A percentile compares a stretch with the other conserved stretches of the same genome.
These are phyloP conservation scores for Protomyctophum bolini DNA, from an alignment of 2,113 vertebrate genomes.

Conservation along the genomic window DNA sequence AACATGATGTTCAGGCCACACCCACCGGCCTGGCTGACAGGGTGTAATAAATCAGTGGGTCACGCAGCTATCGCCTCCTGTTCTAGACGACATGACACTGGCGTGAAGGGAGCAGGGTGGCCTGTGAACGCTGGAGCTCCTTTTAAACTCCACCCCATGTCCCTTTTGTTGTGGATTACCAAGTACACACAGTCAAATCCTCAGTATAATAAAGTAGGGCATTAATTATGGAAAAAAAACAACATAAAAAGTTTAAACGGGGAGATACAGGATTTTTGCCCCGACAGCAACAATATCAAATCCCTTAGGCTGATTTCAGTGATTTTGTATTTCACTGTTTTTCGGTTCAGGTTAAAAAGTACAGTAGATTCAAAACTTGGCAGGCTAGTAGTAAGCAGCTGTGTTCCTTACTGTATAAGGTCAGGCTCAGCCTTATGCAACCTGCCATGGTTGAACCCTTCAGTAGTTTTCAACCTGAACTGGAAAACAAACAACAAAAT, in stretches of 20 bases:
- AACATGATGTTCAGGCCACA: slow-evolving; percentile 30
- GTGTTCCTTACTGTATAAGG: too few species aligned
- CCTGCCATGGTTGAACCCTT: background rate
- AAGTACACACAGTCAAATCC: background rate
- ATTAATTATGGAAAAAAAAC: too few species aligned
- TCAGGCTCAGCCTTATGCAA: background rate
- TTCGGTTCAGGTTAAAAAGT: too few species aligned
- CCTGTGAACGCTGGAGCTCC: slow-evolving; percentile 52
- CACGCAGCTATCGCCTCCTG: slow-evolving; percentile 51
- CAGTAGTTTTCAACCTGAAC: too few species aligned
- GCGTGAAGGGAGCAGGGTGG: slow-evolving; percentile 59
- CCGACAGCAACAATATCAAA: too few species aligned
- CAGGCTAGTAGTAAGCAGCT: too few species aligned
- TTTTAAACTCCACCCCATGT: slow-evolving; percentile 67
- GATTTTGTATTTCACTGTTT: too few species aligned
- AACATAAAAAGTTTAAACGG: too few species aligned
- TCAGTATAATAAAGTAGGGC: background rate
- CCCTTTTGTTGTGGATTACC: slow-evolving; percentile 37
- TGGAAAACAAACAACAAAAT: too few species aligned
- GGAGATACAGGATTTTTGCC: too few species aligned
- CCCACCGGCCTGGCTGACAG: slow-evolving; percentile 47
- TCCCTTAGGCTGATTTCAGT: too few species aligned
- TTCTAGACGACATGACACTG: slow-evolving; percentile 64
- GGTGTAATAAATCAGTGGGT: slow-evolving; percentile 71
- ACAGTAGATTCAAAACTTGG: too few species aligned